phyloP scores from a whole-genome alignment of 2,888 invertebrate species.

The Calameuta idolon region DNA sequence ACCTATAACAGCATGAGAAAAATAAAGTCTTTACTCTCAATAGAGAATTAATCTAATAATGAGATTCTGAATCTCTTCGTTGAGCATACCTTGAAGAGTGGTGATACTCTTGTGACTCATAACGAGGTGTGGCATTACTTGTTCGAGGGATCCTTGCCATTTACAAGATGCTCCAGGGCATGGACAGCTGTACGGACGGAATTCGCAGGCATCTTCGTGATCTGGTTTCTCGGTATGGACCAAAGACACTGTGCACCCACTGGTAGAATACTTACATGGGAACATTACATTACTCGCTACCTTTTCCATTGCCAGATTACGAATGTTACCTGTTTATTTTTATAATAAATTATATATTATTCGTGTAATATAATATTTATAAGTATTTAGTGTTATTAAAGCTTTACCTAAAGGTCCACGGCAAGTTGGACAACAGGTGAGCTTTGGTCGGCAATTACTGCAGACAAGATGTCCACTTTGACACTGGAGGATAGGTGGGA shows the following conservation, averaged over 20 bases:
- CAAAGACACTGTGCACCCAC: constrained; percentile 92
- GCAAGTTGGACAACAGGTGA: constrained; percentile 98
- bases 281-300: constrained; percentile 98
- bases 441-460: constrained; percentile 95
- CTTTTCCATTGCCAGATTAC: constrained; percentile 99
- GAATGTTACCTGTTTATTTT: constrained; percentile 81
- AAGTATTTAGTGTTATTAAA: too few species aligned
- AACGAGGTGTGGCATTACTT: constrained; percentile 98
- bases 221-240: constrained; percentile 98
- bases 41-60: too few species aligned
- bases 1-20: constrained; percentile 67
- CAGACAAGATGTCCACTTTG: constrained; percentile 99
- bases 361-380: too few species aligned
- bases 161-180: constrained; percentile 99
- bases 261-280: constrained; percentile 97
- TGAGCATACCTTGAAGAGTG: constrained; percentile 84
- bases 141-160: constrained; percentile 98
- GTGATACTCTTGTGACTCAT: constrained; percentile 98
- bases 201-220: constrained; percentile 98
- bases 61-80: neutral
- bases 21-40: too few species aligned
- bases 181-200: constrained; percentile 97
- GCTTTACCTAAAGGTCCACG: constrained; percentile 86
- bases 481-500: constrained; percentile 98
- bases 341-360: neutral